phyloP scores from a whole-genome alignment of 2,113 vertebrate genomes.

The Petromus typicus region DNA sequence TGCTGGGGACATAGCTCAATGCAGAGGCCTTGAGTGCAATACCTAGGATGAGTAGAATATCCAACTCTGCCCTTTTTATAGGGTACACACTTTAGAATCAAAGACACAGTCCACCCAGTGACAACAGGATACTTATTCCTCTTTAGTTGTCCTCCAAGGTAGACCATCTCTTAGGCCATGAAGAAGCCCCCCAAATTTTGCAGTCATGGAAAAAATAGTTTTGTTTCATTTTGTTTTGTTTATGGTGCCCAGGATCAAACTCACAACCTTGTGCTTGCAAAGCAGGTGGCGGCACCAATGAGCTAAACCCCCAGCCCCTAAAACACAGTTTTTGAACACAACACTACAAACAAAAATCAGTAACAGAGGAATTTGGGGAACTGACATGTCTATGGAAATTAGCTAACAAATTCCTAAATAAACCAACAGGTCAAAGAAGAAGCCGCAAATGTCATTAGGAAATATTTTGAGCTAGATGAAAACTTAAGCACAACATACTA shows the following conservation, averaged over 20 bases:
- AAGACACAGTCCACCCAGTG: not conserved
- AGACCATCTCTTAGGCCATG: not conserved
- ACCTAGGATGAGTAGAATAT: not conserved
- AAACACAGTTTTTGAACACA: not conserved
- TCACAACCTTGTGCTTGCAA: too few relatives aligned
- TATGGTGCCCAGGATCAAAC: too few relatives aligned
- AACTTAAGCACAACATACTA: not conserved
- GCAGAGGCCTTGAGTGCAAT: not conserved
- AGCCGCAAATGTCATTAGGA: not conserved
- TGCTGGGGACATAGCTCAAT: not conserved
- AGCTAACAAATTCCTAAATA: not conserved
- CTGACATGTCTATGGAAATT: not conserved
- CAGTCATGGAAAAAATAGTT: not conserved
- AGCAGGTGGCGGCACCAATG: too few relatives aligned
- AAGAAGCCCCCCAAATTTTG: slow-evolving; percentile 14
- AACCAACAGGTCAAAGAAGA: not conserved
- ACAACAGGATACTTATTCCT: not conserved
- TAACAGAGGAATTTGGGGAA: not conserved
- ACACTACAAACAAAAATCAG: not conserved
- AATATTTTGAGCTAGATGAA: not conserved
- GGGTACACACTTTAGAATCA: not conserved
- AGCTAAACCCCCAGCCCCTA: too few relatives aligned
- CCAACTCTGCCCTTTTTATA: not conserved
- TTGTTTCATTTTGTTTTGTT: too few relatives aligned
- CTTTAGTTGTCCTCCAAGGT: not conserved